Evolutionary conservation across 2,888 invertebrate genomes (phyloP), one percentile per base, ranked within the genome.

Genomic region (Listrodromus nycthemerus): DNA sequence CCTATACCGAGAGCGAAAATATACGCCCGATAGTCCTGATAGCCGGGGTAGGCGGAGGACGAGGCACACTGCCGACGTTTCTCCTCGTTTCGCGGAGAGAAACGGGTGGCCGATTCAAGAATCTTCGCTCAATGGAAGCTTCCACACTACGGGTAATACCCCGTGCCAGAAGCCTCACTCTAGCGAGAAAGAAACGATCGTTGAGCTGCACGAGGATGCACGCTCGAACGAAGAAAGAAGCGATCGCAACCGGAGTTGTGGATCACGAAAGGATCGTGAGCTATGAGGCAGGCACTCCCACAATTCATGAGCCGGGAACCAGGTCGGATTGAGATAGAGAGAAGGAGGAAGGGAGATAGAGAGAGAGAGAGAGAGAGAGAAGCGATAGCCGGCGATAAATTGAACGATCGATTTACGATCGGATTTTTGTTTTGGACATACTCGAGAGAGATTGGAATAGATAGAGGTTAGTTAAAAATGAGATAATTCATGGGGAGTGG

Each of bases 251-350:
- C 50, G 48, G 30, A 41, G 55, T 19, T 65, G 73, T 33, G 63
- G 66, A 71, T 71, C 67, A 67, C 73, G 67, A 71, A 37, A 80
- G 73, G 80, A 80, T 80, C 77, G 83, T 37, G 37, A 70, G 83
- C 75, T 69, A 41, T 70, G 65, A 27, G 61, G 70, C 69, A 61
- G 83, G 73, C 83, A 83, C 83, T 80, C 83, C 80, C 80, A 77
- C 83, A 69, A 83, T 83, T 77, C 83, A 83, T 77, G 80, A 83
- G 77, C 80, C 83, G 61, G 80, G 71, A 83, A 83, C 80, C 73
- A 52, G 80, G 80, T 80, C 83, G 77, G 66, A 63, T 48, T 73
- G 74, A 80, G 45, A 69, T 66, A 66, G 66, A 73, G 71, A 66
- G 33, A 48, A 66, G 67, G 66, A 21, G 48, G n/a, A n/a, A n/a